A percentile compares a stretch with the other conserved stretches of the same genome.
Evolutionary conservation across 1,140 invertebrate species (phyloP).

Genomic region (Brachionus calyciflorus): DNA sequence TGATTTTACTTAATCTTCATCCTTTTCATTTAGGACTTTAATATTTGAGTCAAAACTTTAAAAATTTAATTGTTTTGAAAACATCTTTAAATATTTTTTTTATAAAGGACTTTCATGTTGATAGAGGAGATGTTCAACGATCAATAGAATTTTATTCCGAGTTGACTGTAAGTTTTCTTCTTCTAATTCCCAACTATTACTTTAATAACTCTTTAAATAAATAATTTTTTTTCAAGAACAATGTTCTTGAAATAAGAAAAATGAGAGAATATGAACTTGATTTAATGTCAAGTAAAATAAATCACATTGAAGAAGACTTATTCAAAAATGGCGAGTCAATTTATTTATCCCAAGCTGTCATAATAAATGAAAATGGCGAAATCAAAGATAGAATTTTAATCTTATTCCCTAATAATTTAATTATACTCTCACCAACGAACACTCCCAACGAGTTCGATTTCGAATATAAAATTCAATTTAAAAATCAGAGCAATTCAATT

Average conservation of each 20-base stretch:
- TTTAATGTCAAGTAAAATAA: constrained; percentile 28
- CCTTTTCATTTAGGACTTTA: too few species aligned
- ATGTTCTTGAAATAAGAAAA: constrained; percentile 77
- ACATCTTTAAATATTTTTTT: neutral
- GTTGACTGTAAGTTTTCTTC: constrained; percentile 72
- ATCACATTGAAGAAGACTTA: constrained; percentile 52
- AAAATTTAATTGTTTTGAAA: too few species aligned
- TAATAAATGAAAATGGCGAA: constrained; percentile 67
- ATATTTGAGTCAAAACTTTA: too few species aligned
- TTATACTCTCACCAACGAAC: constrained; percentile 70
- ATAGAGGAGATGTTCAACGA: constrained; percentile 90
- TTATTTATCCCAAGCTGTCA: constrained; percentile 72
- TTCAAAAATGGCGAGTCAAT: constrained; percentile 62
- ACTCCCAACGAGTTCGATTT: constrained; percentile 10
- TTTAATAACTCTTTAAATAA: constrained; percentile 4
- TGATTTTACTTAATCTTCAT: too few species aligned
- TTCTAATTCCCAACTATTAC: constrained; percentile 11
- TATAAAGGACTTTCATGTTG: constrained; percentile 78
- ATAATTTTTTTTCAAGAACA: constrained; percentile 62
- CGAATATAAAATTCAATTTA: neutral
- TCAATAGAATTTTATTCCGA: constrained; percentile 89
- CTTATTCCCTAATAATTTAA: constrained; percentile 78
- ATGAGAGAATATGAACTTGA: constrained; percentile 72
- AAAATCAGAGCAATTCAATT: neutral
- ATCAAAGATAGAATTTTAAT: constrained; percentile 86